Evolutionary conservation across 2,888 invertebrate genomes (phyloP).

Genomic region (Luffia ferchaultella): DNA sequence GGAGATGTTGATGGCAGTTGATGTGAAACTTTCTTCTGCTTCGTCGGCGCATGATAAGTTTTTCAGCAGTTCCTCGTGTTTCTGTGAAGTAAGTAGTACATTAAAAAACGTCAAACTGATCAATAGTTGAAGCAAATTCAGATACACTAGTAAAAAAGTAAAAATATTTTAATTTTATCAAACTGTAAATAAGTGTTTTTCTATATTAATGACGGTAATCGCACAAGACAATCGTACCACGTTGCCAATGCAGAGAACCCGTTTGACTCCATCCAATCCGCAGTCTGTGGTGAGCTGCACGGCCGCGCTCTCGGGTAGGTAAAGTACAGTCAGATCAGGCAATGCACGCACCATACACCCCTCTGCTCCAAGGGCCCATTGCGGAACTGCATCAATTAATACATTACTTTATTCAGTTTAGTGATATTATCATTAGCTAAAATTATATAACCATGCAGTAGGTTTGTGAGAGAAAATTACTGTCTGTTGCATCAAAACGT

Average conservation of each 20-base stretch:
- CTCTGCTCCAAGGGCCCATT: conserved; percentile 74
- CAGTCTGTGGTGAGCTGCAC: conserved; percentile 80
- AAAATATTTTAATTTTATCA: too few species aligned
- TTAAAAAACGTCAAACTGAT: not conserved
- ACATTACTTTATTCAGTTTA: not conserved
- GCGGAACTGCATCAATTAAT: conserved; percentile 70
- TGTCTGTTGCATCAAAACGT: too few species aligned
- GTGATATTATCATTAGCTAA: not conserved
- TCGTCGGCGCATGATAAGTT: conserved; percentile 67
- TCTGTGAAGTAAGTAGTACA: conserved; percentile 40
- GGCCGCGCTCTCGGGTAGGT: conserved; percentile 79
- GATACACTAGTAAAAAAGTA: too few species aligned
- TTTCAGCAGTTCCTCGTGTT: conserved; percentile 67
- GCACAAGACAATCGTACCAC: too few species aligned
- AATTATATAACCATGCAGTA: too few species aligned
- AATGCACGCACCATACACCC: conserved; percentile 77
- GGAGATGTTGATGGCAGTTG: conserved; percentile 25
- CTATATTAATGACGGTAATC: too few species aligned
- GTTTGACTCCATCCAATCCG: conserved; percentile 75
- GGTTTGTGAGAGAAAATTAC: too few species aligned
- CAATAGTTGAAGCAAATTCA: too few species aligned
- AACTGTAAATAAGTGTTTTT: too few species aligned
- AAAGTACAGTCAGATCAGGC: conserved; percentile 77
- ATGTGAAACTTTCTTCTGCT: conserved; percentile 15
- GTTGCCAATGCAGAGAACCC: conserved; percentile 78